Evolutionary conservation across 2,888 invertebrate species (phyloP).

Genomic region (Clitarchus hookeri): DNA sequence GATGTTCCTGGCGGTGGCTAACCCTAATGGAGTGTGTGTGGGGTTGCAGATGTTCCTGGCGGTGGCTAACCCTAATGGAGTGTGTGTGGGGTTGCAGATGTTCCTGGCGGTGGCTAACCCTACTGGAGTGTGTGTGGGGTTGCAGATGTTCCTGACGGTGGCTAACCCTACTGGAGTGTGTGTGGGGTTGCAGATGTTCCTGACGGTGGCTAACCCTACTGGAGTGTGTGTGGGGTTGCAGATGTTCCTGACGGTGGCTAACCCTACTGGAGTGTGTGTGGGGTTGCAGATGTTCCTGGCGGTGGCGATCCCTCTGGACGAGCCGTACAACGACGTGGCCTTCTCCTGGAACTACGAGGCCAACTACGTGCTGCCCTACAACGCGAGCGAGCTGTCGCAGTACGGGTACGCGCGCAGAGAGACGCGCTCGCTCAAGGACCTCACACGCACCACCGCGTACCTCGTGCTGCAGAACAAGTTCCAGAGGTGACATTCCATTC

Average conservation of each 20-base stretch:
- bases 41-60: too few relatives aligned
- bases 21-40: too few relatives aligned
- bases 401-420: constrained; percentile 32
- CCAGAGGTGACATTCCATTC: constrained; percentile 55
- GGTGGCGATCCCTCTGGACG: constrained; percentile 70
- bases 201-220: too few relatives aligned
- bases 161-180: too few relatives aligned
- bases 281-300: constrained; percentile 67
- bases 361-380: constrained; percentile 65
- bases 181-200: too few relatives aligned
- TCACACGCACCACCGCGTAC: constrained; percentile 52
- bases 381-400: constrained; percentile 53
- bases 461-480: constrained; percentile 61
- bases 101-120: too few relatives aligned
- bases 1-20: too few relatives aligned
- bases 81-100: too few relatives aligned
- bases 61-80: too few relatives aligned
- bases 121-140: too few relatives aligned
- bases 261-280: not conserved
- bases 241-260: too few relatives aligned
- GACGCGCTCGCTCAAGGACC: not conserved
- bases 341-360: constrained; percentile 76
- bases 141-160: too few relatives aligned
- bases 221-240: not conserved
- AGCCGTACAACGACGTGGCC: constrained; percentile 70